Base-by-base conservation (phyloP, 2,797 vertebrate species). In the Hemitrygon akajei region DNA sequence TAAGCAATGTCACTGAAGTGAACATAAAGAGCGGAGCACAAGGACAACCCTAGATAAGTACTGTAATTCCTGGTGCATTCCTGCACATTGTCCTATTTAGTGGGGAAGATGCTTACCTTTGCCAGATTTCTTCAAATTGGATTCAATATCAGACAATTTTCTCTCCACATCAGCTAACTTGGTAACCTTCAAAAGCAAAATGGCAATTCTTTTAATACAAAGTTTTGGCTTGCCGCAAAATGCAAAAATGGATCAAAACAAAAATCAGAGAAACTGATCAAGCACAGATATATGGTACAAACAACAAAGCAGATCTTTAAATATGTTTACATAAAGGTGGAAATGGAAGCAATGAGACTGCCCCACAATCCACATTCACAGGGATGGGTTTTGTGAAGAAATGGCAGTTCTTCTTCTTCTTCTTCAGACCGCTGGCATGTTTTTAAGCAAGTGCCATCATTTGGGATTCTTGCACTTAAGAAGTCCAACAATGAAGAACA, bases 151-250 rank as follows among this genome's bases (percentile, higher is more conserved):
- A 89, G 96, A 95, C 93, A 99, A 96, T 94, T 99, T 98, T 94
- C 95, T 97, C 96, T 99, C 98, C 95, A 98, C 97, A 94, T 96
- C 96, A 2, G 97, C 96, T 95, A 99, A 96, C 95, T 98, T 99
- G 95, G 94, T 95, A 94, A 98, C 96, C 98, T 99, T 81, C 16
- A 94, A 91, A 60, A 69, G 27, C 11, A 56, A 60, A 69, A 27
- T 47, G 14, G 34, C 0, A 11, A 30, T 75, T 92, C 40, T 73
- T 73, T 25, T 73, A 11, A n/a, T 20, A 20, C 60, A 69, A 22
- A 89, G 30, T 56, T 66, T 34, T 60, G 60, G 63, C 0, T 69
- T 69, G 60, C 63, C 34, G 60, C 6, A 63, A 30, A 37, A 18
- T 60, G 37, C n/a, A 69, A 89, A 18, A 47, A 47, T 47, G 4